Conservation (phyloP, 2,113 vertebrate species). For the Laticauda colubrina region DNA sequence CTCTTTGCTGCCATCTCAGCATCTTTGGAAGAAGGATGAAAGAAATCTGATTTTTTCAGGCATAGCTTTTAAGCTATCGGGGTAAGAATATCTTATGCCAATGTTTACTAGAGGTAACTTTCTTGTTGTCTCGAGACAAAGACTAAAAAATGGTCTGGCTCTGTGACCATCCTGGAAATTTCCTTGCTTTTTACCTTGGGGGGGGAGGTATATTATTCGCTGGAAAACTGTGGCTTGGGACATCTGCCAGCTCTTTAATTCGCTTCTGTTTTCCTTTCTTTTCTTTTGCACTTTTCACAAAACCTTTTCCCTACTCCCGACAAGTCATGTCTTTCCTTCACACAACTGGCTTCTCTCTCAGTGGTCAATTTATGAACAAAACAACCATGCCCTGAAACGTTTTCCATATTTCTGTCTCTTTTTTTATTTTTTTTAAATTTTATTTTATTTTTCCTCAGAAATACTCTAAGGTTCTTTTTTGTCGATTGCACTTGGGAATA, state of each 20-base stretch:
- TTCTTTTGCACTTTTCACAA: slow-evolving; percentile 7
- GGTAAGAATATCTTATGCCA: background rate
- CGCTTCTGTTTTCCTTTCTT: background rate
- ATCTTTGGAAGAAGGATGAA: background rate
- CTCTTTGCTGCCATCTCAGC: background rate
- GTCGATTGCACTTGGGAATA: background rate
- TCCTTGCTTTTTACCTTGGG: background rate
- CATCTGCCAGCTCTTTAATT: slow-evolving; percentile 14
- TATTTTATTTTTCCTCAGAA: background rate
- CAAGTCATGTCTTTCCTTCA: background rate
- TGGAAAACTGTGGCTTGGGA: background rate
- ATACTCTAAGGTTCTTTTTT: background rate
- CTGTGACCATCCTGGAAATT: background rate
- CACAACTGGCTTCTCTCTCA: background rate
- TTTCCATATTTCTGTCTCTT: background rate
- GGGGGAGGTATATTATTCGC: background rate
- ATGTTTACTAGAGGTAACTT: background rate
- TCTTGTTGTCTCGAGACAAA: background rate
- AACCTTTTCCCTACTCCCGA: background rate
- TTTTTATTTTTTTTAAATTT: background rate
- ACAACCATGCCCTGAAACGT: background rate
- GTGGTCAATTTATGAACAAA: background rate
- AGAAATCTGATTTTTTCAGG: background rate
- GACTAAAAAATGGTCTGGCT: background rate
- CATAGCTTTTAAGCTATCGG: background rate